Evolutionary conservation across 2,888 invertebrate species (phyloP).

Genomic region (Resseliella maxima): DNA sequence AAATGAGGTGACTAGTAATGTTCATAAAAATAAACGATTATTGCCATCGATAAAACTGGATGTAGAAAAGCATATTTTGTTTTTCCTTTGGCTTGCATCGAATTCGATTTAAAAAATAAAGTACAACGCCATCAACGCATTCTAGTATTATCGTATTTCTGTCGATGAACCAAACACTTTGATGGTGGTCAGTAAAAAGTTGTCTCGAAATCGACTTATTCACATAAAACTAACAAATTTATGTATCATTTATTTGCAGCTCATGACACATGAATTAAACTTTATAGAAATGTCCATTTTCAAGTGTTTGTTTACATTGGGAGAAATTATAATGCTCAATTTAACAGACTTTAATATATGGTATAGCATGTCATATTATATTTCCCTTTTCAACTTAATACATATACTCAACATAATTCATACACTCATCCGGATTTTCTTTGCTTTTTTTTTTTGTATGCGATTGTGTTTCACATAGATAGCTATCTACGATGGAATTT

Average conservation of each 20-base stretch:
- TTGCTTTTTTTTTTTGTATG: background rate
- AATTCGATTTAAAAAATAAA: background rate
- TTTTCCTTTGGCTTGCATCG: background rate
- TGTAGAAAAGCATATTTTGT: too few species aligned
- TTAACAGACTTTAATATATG: too few species aligned
- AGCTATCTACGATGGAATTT: too few species aligned
- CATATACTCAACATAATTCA: background rate
- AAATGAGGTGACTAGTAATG: background rate
- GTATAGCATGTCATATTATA: background rate
- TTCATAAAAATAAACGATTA: background rate
- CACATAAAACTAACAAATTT: background rate
- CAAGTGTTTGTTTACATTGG: background rate
- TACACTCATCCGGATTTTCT: background rate
- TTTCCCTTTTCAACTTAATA: background rate
- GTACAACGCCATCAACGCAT: background rate
- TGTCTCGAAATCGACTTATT: background rate
- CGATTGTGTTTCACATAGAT: too few species aligned
- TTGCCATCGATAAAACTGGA: background rate
- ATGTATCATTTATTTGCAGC: background rate
- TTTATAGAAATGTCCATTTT: slow-evolving; percentile 2
- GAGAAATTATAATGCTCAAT: too few species aligned
- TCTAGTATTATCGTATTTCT: background rate
- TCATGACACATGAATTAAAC: background rate
- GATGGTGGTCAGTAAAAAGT: slow-evolving; percentile 5
- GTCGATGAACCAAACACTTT: background rate